Evolutionary conservation across 2,797 vertebrate genomes (phyloP).

Genomic region (Ptychadena robeensis): DNA sequence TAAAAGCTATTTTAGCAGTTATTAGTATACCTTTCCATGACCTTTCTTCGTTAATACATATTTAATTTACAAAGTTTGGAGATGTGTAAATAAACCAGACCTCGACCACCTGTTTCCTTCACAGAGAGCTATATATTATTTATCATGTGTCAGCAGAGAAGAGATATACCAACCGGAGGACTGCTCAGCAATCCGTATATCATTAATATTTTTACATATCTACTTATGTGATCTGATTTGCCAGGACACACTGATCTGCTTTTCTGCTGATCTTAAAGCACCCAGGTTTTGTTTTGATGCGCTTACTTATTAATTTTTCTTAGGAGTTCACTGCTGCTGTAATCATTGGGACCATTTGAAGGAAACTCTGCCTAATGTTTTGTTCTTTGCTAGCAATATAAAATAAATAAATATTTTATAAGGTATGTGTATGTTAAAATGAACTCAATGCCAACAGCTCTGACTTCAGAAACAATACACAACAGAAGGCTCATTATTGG

Average conservation of each 20-base stretch:
- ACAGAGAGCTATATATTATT: slow-evolving; percentile 30
- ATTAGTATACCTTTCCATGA: slow-evolving; percentile 47
- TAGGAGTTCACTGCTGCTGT: not conserved
- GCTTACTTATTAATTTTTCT: not conserved
- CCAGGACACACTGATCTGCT: not conserved
- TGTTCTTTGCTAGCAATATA: not conserved
- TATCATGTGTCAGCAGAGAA: slow-evolving; percentile 40
- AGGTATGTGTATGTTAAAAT: too few relatives aligned
- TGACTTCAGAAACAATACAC: too few relatives aligned
- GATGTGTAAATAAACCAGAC: slow-evolving; percentile 31
- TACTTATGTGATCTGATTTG: slow-evolving; percentile 10
- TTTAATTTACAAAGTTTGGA: slow-evolving; percentile 47
- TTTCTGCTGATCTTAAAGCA: not conserved
- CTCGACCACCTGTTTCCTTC: slow-evolving; percentile 25
- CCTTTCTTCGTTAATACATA: slow-evolving; percentile 48
- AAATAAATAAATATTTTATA: too few relatives aligned
- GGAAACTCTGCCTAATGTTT: not conserved
- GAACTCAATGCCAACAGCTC: too few relatives aligned
- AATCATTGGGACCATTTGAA: not conserved
- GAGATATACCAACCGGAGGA: slow-evolving; percentile 8
- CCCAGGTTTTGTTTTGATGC: not conserved
- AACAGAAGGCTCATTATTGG: too few relatives aligned
- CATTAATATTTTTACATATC: slow-evolving; percentile 43
- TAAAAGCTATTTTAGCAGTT: slow-evolving; percentile 37
- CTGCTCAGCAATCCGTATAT: slow-evolving; percentile 8